Evolutionary conservation across 2,113 vertebrate genomes (phyloP), one percentile per base, ranked within the genome.

Genomic region (Oostethus manadensis): DNA sequence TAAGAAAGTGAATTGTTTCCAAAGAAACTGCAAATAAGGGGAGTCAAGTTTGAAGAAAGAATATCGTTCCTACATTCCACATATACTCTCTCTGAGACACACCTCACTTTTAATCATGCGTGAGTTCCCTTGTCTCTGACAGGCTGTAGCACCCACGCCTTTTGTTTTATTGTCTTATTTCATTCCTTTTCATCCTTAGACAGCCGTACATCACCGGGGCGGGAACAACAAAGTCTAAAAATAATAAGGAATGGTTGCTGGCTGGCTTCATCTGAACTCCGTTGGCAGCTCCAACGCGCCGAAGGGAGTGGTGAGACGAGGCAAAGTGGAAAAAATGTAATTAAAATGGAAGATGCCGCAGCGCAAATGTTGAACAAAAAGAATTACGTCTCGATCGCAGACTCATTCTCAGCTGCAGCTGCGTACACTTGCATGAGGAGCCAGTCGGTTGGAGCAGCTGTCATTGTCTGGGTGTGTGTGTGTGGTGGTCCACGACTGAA

Each of bases 391-490:
- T 23, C n/a, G 61, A 51, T 66, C 29, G 29, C 29, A 26, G 68
- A 63, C 58, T 54, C n/a, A 3, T 3, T 64, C 66, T 68, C 59
- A 40, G 45, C 48, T 21, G 51, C 47, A 68, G 3, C 42, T 58
- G 61, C 17, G 35, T 49, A 29, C 60, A 64, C 46, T 20, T 56
- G 50, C 64, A 67, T 68, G 57, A 67, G 45, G 60, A 76, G 56
- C 13, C 62, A 60, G 49, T 29, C 81, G 76, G 54, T 78, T 66
- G 70, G 17, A 70, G 51, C 73, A 53, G 62, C 2, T 33, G 29
- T 33, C 29, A 4, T 33, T 33, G 29, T 33, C 1, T 61, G 26
- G 50, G 47, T 38, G 20, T 53, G 43, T 63, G 44, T 43, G 54
- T n/a, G 49, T 50, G 29, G 14, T 23, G 47, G 51, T 65, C 68